phyloP scores from a whole-genome alignment of 2,113 vertebrate species.

The Numida meleagris region DNA sequence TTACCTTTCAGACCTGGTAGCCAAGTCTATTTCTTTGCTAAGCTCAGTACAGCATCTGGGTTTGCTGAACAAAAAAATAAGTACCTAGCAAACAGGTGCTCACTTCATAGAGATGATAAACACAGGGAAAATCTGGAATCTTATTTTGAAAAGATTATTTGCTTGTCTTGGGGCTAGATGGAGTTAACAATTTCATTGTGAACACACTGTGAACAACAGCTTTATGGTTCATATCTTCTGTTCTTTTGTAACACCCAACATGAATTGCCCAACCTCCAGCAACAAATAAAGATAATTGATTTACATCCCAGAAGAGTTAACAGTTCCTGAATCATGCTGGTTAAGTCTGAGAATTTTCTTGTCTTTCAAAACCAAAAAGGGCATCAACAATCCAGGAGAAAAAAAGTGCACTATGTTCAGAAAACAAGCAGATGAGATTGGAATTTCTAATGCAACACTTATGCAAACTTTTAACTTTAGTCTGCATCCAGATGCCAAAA shows the following conservation, averaged over 20 bases:
- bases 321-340: not conserved
- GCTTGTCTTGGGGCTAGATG: not conserved
- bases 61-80: not conserved
- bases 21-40: not conserved
- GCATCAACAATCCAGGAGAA: not conserved
- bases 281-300: not conserved
- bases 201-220: not conserved
- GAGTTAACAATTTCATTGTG: not conserved
- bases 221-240: not conserved
- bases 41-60: not conserved
- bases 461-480: not conserved
- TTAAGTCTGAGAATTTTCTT: not conserved
- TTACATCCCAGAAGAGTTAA: not conserved
- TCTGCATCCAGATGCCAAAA: not conserved
- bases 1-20: not conserved
- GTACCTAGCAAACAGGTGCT: not conserved
- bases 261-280: not conserved
- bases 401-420: rapidly evolving
- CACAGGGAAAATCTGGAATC: not conserved
- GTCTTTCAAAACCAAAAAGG: not conserved
- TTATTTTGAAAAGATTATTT: not conserved
- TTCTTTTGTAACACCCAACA: not conserved
- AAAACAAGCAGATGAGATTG: not conserved
- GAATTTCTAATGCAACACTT: not conserved
- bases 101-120: not conserved